These are phyloP conservation scores for Eriosoma lanigerum DNA, from an alignment of 1,140 invertebrate genomes.

Conservation along the genomic window DNA sequence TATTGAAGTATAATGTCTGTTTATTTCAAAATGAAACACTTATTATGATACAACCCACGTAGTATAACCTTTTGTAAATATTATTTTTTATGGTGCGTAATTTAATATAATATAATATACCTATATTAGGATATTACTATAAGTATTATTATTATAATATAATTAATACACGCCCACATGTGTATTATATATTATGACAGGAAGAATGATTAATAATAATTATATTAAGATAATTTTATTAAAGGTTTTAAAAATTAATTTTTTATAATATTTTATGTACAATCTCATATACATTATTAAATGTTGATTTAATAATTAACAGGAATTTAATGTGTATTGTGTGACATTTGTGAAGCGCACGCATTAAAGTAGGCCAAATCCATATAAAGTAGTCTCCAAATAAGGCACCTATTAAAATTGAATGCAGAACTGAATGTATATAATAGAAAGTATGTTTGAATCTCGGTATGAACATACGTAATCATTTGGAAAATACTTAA, in stretches of 20 bases:
- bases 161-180: no score
- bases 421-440: slow-evolving; percentile 13
- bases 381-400: slow-evolving; percentile 48
- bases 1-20: not conserved
- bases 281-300: not conserved
- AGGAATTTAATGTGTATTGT: not conserved
- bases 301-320: not conserved
- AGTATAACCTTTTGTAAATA: no score
- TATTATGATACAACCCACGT: no score
- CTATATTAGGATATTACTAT: no score
- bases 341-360: slow-evolving; percentile 34
- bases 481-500: not conserved
- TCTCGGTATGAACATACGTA: not conserved
- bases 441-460: slow-evolving; percentile 26
- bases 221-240: no score
- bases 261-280: not conserved
- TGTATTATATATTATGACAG: no score
- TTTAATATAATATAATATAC: no score
- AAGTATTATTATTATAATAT: no score
- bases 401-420: slow-evolving; percentile 39
- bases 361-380: slow-evolving; percentile 43
- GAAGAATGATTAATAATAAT: no score
- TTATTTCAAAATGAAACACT: no score
- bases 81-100: no score
- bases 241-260: no score